phyloP scores from a whole-genome alignment of 2,888 invertebrate species.

The Sinelater perroti region DNA sequence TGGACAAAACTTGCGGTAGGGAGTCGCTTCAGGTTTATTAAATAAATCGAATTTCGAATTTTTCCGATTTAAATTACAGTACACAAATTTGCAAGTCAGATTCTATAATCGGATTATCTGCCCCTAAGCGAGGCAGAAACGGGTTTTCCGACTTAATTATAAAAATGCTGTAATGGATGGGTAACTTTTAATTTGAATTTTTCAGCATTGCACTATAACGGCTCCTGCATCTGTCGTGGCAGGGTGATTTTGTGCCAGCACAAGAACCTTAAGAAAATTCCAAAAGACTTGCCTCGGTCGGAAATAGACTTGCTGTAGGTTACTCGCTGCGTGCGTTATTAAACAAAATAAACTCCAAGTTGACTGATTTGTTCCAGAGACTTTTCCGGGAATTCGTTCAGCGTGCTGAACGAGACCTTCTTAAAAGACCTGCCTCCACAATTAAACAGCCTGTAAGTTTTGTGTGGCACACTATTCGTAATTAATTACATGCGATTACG shows the following conservation, averaged over 20 bases:
- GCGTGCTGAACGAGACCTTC: constrained; percentile 52
- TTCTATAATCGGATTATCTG: too few species aligned
- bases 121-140: too few species aligned
- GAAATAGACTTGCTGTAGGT: constrained; percentile 60
- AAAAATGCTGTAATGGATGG: neutral
- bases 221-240: constrained; percentile 59
- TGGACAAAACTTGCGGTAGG: constrained; percentile 60
- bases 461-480: neutral
- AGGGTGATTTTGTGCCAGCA: constrained; percentile 60
- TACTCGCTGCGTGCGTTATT: neutral
- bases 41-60: neutral
- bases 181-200: neutral
- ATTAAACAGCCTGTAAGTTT: constrained; percentile 61
- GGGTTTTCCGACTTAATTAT: too few species aligned
- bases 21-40: neutral
- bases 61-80: neutral
- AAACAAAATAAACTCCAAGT: constrained; percentile 10
- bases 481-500: neutral
- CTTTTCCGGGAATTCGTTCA: constrained; percentile 61
- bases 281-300: constrained; percentile 54
- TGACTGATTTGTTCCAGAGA: constrained; percentile 60
- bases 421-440: constrained; percentile 52
- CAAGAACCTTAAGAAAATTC: constrained; percentile 56
- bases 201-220: constrained; percentile 52
- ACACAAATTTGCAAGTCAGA: constrained; percentile 25